Evolutionary conservation across 2,797 vertebrate species (phyloP).

Genomic region (Nasua narica): DNA sequence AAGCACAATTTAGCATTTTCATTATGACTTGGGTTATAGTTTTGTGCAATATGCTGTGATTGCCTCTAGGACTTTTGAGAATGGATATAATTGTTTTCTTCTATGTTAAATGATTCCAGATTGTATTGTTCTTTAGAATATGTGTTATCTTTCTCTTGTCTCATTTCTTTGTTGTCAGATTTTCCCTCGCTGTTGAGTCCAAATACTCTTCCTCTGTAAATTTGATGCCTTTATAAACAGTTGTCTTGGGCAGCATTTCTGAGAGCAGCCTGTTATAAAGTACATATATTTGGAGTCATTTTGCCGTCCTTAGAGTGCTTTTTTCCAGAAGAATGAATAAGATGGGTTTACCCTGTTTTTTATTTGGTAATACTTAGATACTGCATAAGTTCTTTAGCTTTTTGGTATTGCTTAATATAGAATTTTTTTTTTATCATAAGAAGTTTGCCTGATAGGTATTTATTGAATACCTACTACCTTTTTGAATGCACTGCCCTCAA

Average conservation of each 20-base stretch:
- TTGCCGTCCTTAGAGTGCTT: background rate
- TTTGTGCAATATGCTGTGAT: background rate
- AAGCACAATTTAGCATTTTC: slow-evolving; percentile 27
- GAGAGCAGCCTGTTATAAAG: background rate
- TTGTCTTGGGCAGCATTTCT: background rate
- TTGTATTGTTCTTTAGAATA: background rate
- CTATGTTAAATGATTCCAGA: background rate
- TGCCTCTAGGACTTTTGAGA: background rate
- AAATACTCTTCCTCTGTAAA: background rate
- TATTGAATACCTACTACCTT: background rate
- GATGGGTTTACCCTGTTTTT: background rate
- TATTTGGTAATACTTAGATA: background rate
- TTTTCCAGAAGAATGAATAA: background rate
- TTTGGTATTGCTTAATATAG: slow-evolving; percentile 16
- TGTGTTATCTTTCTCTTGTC: background rate
- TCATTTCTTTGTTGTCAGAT: background rate
- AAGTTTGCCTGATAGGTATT: background rate
- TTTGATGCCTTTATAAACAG: background rate
- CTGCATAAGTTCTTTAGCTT: background rate
- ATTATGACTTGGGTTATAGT: background rate
- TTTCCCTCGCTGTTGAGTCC: background rate
- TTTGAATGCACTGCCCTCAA: background rate
- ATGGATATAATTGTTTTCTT: background rate
- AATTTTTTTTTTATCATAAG: background rate
- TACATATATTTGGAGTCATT: background rate